Conservation (phyloP, 2,113 vertebrate genomes). For the Dipodomys merriami region DNA sequence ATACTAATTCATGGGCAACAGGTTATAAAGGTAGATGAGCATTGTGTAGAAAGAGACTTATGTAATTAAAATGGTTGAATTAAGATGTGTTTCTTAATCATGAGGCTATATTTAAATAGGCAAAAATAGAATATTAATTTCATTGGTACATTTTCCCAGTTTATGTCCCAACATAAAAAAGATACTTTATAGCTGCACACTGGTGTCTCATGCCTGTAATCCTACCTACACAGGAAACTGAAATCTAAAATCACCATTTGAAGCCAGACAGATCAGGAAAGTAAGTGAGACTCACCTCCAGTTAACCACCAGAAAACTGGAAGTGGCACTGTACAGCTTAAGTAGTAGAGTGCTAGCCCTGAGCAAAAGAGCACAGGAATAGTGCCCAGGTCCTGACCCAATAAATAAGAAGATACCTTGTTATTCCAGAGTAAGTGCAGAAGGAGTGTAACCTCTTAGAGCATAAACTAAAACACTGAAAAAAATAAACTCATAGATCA, state of each 20-base stretch:
- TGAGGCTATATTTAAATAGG: constrained; percentile 44
- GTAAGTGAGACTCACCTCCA: no score
- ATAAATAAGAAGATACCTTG: background rate
- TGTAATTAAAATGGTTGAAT: constrained; percentile 46
- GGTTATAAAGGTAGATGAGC: background rate
- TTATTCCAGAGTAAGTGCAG: background rate
- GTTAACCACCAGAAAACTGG: no score
- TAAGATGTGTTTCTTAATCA: constrained; percentile 36
- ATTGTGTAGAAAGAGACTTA: background rate
- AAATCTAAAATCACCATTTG: no score
- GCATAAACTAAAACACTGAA: constrained; percentile 20
- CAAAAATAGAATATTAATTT: constrained; percentile 6
- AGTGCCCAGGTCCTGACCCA: no score
- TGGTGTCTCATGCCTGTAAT: no score
- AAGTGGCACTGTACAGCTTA: no score
- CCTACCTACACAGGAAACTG: no score
- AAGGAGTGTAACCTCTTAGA: constrained; percentile 9
- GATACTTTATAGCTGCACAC: no score
- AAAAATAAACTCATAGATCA: background rate
- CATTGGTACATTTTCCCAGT: constrained; percentile 6
- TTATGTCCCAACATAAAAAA: no score
- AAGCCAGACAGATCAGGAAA: no score
- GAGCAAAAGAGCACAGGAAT: no score
- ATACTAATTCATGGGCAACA: constrained; percentile 13
- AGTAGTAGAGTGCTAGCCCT: no score